A percentile compares a stretch with the other conserved stretches of the same genome.
These are phyloP conservation scores for Glossophaga mutica DNA, from an alignment of 2,797 vertebrate species.

Conservation along the genomic window DNA sequence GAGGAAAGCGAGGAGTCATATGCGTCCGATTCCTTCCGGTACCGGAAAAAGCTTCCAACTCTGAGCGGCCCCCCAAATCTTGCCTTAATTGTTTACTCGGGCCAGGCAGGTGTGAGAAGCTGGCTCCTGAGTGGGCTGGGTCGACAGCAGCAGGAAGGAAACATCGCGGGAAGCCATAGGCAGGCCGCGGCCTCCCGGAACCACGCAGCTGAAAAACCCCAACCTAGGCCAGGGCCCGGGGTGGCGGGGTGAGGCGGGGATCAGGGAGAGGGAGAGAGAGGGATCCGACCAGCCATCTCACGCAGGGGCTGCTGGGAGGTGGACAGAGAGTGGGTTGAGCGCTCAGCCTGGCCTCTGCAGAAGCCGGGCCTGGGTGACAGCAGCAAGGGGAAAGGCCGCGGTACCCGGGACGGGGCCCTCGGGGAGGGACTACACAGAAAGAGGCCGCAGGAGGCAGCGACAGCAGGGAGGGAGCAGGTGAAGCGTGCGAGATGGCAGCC, in stretches of 20 bases:
- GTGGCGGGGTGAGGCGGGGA: fast-evolving
- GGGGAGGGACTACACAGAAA: fast-evolving
- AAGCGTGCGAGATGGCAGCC: too few species aligned
- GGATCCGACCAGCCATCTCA: too few species aligned
- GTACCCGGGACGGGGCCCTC: fast-evolving
- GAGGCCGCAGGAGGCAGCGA: neutral
- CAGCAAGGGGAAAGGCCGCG: too few species aligned
- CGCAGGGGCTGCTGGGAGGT: neutral
- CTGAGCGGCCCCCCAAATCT: fast-evolving
- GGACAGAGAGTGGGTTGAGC: fast-evolving
- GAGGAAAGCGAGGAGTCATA: neutral
- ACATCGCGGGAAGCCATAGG: fast-evolving
- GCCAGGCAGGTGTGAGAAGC: neutral
- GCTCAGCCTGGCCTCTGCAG: fast-evolving
- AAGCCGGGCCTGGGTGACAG: fast-evolving
- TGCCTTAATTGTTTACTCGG: neutral
- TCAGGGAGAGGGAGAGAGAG: too few species aligned
- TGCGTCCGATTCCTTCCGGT: neutral
- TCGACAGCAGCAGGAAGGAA: fast-evolving
- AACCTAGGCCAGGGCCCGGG: fast-evolving
- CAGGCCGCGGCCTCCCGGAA: neutral
- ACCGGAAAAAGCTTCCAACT: too few species aligned
- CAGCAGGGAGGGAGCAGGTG: neutral
- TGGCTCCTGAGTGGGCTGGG: too few species aligned
- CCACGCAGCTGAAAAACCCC: fast-evolving